These are phyloP conservation scores for Dermolepida albohirtum DNA, from an alignment of 2,888 invertebrate genomes.

Conservation along the genomic window DNA sequence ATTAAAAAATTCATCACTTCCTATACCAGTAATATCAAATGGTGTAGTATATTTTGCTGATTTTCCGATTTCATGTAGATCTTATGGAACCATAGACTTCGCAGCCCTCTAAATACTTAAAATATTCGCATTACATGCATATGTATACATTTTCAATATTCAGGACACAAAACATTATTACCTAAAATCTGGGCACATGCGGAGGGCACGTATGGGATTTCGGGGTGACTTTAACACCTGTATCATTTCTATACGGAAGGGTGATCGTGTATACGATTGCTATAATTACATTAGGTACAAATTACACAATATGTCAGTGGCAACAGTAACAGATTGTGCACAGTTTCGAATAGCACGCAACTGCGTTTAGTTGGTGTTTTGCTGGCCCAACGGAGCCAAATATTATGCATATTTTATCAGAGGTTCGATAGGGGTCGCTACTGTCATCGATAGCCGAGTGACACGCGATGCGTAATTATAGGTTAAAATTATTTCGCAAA, in stretches of 20 bases:
- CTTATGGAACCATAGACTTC: too few relatives aligned
- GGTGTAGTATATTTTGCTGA: too few relatives aligned
- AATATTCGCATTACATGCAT: too few relatives aligned
- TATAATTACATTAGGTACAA: slow-evolving; percentile 42
- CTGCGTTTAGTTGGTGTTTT: slow-evolving; percentile 38
- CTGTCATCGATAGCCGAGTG: slow-evolving; percentile 29
- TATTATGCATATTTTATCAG: slow-evolving; percentile 27
- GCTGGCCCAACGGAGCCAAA: slow-evolving; percentile 30
- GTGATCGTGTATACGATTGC: slow-evolving; percentile 38
- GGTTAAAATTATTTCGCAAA: slow-evolving; percentile 33
- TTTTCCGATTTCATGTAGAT: too few relatives aligned
- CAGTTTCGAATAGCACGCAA: slow-evolving; percentile 34
- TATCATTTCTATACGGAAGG: slow-evolving; percentile 38
- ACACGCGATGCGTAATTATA: slow-evolving; percentile 39
- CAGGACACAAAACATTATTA: too few relatives aligned
- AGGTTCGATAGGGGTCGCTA: slow-evolving; percentile 23
- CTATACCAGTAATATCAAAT: too few relatives aligned
- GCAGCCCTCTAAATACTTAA: too few relatives aligned
- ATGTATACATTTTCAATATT: too few relatives aligned
- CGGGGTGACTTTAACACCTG: slow-evolving; percentile 47
- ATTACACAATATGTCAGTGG: slow-evolving; percentile 41
- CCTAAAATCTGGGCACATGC: too few relatives aligned
- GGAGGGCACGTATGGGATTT: slow-evolving; percentile 40
- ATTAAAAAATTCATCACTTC: too few relatives aligned
- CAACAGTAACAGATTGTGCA: slow-evolving; percentile 38